Evolutionary conservation across 2,113 vertebrate genomes (phyloP).

Genomic region (Siniperca knerii): DNA sequence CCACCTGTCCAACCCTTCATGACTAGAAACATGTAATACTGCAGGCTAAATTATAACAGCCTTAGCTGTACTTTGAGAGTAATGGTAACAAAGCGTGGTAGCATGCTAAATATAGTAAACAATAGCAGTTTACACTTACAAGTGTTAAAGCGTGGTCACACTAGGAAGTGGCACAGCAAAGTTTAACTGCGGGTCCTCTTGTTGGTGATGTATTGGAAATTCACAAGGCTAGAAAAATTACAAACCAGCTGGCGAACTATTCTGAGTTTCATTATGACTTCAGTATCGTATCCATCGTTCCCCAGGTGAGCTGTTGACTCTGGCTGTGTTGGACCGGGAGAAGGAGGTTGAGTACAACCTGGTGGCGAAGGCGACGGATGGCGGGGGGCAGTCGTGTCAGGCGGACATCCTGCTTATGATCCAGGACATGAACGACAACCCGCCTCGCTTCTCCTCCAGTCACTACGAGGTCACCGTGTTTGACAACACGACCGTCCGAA

Average conservation of each 20-base stretch:
- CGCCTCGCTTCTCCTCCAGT: slow-evolving; percentile 89
- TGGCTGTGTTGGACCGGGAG: slow-evolving; percentile 90
- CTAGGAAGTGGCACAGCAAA: background rate
- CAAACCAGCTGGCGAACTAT: too few relatives aligned
- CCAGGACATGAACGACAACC: slow-evolving; percentile 94
- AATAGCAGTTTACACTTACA: background rate
- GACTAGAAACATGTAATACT: background rate
- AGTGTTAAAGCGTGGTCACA: too few relatives aligned
- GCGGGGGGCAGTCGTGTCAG: slow-evolving; percentile 94
- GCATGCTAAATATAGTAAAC: background rate
- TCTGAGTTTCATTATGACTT: background rate
- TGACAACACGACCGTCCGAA: slow-evolving; percentile 94
- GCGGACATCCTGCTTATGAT: slow-evolving; percentile 87
- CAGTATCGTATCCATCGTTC: background rate
- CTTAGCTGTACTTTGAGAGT: background rate
- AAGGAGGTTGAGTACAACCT: slow-evolving; percentile 85
- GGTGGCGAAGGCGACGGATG: slow-evolving; percentile 92
- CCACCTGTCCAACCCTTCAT: too few relatives aligned
- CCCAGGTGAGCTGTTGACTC: slow-evolving; percentile 91
- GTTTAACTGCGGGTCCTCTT: background rate
- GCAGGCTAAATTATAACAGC: background rate
- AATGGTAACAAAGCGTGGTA: background rate
- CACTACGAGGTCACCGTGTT: slow-evolving; percentile 93
- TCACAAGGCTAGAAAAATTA: too few relatives aligned
- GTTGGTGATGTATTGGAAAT: background rate